phyloP scores from a whole-genome alignment of 2,797 vertebrate species.

The Neosalanx taihuensis region DNA sequence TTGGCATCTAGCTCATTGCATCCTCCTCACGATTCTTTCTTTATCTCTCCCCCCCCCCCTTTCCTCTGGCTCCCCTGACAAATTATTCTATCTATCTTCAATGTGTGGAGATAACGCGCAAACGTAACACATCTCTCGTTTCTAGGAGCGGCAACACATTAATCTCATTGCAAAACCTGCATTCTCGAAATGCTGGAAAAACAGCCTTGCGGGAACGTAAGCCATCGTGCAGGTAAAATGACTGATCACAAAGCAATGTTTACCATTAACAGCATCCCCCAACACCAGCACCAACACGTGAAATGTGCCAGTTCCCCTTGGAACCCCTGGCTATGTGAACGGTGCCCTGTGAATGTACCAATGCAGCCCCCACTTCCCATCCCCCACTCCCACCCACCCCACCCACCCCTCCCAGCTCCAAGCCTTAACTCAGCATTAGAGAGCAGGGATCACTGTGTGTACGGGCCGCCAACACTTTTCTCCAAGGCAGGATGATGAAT shows the following conservation, averaged over 20 bases:
- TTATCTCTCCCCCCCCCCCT: neutral
- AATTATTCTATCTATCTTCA: too few relatives aligned
- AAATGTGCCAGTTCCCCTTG: constrained; percentile 22
- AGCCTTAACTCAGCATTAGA: constrained; percentile 44
- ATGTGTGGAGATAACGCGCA: too few relatives aligned
- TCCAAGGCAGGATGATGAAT: constrained; percentile 59
- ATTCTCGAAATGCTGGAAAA: too few relatives aligned
- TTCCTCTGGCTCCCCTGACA: too few relatives aligned
- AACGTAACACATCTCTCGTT: too few relatives aligned
- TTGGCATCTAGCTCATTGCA: too few relatives aligned
- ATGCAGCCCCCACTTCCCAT: too few relatives aligned
- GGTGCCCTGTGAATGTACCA: constrained; percentile 21
- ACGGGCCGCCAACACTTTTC: constrained; percentile 61
- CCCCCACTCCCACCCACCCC: too few relatives aligned
- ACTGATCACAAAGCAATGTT: neutral
- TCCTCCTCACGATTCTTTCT: neutral
- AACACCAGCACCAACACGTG: neutral
- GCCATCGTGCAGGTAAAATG: neutral
- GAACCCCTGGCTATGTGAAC: constrained; percentile 25
- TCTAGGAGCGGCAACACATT: too few relatives aligned
- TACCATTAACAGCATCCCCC: neutral
- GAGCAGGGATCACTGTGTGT: constrained; percentile 59
- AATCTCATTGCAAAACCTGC: too few relatives aligned
- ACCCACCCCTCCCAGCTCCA: constrained; percentile 14
- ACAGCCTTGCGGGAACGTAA: too few relatives aligned